Evolutionary conservation across 1,140 invertebrate species (phyloP).

Genomic region (Adoxophyes honmai): DNA sequence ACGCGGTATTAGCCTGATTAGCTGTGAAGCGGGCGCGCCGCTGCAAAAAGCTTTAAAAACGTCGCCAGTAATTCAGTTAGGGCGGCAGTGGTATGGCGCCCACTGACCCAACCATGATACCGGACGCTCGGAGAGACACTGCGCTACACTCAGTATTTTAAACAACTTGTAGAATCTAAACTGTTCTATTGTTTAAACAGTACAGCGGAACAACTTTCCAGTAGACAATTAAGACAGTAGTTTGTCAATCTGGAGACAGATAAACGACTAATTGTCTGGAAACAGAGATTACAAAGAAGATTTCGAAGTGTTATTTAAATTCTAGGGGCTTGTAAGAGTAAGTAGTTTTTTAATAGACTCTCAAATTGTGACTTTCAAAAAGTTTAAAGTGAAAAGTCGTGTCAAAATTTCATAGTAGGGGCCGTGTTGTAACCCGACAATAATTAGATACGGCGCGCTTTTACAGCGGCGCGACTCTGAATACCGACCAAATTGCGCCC

Average conservation of each 20-base stretch:
- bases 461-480: conserved; percentile 65
- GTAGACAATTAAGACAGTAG: too few relatives aligned
- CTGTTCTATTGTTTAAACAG: not conserved
- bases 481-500: conserved; percentile 71
- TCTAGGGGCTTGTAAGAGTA: too few relatives aligned
- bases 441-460: conserved; percentile 75
- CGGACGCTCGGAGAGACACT: conserved; percentile 17
- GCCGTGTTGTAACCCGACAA: conserved; percentile 58
- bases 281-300: conserved; percentile 13
- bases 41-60: conserved; percentile 70
- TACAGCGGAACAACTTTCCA: too few relatives aligned
- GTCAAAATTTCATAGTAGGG: conserved; percentile 38
- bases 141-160: too few relatives aligned
- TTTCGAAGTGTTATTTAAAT: too few relatives aligned
- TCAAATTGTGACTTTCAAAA: too few relatives aligned
- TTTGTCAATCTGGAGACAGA: not conserved
- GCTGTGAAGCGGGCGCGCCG: conserved; percentile 36
- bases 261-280: conserved; percentile 18
- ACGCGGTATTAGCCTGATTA: conserved; percentile 59
- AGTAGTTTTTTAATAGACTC: too few relatives aligned
- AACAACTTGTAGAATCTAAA: too few relatives aligned
- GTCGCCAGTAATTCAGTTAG: conserved; percentile 64
- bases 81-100: conserved; percentile 21
- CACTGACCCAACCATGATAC: conserved; percentile 31
- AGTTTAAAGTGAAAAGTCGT: not conserved